These are phyloP conservation scores for Cryptosula pallasiana DNA, from an alignment of 2,888 invertebrate genomes.

Conservation along the genomic window DNA sequence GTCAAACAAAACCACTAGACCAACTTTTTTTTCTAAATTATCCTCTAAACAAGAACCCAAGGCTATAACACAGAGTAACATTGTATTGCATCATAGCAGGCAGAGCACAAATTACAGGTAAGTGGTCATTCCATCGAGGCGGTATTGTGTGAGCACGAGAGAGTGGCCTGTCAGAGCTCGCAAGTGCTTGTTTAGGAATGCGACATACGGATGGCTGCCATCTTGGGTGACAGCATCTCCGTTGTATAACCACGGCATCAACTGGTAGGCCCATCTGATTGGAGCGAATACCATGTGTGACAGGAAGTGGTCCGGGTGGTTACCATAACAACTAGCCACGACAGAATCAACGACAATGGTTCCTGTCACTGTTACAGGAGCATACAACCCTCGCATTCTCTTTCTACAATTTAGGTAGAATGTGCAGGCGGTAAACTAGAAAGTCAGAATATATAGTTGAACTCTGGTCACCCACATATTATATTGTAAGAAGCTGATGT, in stretches of 20 bases:
- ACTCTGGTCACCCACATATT: no score
- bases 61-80: no score
- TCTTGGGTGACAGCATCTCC: conserved; percentile 7
- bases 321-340: conserved; percentile 19
- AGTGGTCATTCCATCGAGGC: conserved; percentile 16
- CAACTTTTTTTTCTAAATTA: no score
- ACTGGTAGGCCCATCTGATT: conserved; percentile 21
- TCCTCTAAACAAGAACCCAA: no score
- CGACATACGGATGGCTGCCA: conserved; percentile 14
- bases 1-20: no score
- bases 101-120: neutral
- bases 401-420: neutral
- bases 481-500: no score
- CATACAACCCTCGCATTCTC: neutral
- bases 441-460: no score
- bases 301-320: conserved; percentile 20
- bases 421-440: no score
- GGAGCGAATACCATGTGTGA: conserved; percentile 19
- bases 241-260: conserved; percentile 5
- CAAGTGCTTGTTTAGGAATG: conserved; percentile 9
- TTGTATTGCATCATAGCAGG: no score
- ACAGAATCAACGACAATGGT: conserved; percentile 6
- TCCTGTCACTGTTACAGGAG: conserved; percentile 4
- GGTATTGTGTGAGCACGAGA: neutral
- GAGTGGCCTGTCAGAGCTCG: conserved; percentile 1